A percentile compares a stretch with the other conserved stretches of the same genome.
Conservation (phyloP, 2,797 vertebrate genomes). For the Anas acuta region DNA sequence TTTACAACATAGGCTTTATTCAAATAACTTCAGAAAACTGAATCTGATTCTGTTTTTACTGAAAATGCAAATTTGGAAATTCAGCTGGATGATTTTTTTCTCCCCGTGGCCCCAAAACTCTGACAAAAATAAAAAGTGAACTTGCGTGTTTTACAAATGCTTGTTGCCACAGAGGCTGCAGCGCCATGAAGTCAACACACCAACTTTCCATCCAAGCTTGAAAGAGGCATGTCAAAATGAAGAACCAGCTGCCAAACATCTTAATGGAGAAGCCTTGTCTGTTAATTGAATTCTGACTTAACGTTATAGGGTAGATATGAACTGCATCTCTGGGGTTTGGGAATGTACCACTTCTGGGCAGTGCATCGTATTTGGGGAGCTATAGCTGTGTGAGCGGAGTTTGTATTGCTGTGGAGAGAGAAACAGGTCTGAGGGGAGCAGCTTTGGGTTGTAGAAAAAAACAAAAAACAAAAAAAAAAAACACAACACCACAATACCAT, state of each 20-base stretch:
- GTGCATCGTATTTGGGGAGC: neutral
- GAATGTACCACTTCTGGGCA: neutral
- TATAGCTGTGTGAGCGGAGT: neutral
- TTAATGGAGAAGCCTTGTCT: neutral
- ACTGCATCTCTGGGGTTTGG: neutral
- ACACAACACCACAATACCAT: neutral
- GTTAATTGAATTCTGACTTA: neutral
- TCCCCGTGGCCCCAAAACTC: neutral
- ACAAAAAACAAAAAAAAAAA: neutral
- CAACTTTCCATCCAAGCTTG: neutral
- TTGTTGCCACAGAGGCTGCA: neutral
- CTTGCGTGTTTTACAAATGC: neutral
- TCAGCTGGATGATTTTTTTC: neutral
- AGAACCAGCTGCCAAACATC: neutral
- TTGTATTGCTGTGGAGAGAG: neutral
- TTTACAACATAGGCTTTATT: neutral
- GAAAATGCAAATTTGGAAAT: neutral
- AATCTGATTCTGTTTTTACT: neutral
- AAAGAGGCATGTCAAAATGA: neutral
- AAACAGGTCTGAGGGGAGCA: neutral
- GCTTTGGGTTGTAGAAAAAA: neutral
- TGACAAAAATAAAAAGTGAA: neutral
- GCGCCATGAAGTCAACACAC: fast-evolving
- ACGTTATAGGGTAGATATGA: neutral
- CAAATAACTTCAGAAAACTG: neutral